phyloP scores from a whole-genome alignment of 1,140 invertebrate genomes.

The Cydia pomonella region DNA sequence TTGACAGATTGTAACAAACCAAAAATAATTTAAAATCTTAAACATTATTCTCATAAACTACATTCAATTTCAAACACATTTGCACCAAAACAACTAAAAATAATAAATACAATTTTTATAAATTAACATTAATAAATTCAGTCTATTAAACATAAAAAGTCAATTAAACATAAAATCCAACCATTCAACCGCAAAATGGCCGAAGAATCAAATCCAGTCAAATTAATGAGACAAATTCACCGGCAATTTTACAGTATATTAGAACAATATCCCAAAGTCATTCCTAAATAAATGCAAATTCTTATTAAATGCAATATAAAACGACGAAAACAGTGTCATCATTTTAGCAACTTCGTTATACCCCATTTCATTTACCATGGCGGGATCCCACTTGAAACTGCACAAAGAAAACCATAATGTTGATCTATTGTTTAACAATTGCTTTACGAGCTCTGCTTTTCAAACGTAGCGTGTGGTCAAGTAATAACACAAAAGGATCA shows the following conservation, averaged over 20 bases:
- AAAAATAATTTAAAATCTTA: conserved; percentile 18
- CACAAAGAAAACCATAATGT: no score
- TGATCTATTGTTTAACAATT: no score
- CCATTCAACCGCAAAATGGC: conserved; percentile 53
- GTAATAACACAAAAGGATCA: no score
- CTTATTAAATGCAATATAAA: conserved; percentile 7
- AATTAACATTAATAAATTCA: conserved; percentile 69
- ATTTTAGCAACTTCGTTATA: background rate
- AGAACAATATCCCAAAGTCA: conserved; percentile 36
- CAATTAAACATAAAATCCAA: conserved; percentile 15
- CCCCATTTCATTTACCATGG: no score
- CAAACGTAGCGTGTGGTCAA: no score
- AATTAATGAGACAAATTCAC: conserved; percentile 42
- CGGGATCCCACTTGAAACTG: no score
- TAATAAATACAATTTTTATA: conserved; percentile 38
- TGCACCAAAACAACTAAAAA: conserved; percentile 27
- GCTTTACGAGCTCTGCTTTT: no score
- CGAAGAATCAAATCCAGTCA: conserved; percentile 45
- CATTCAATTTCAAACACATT: conserved; percentile 31
- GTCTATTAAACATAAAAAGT: conserved; percentile 54
- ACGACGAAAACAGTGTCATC: background rate
- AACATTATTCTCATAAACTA: conserved; percentile 21
- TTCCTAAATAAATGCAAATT: conserved; percentile 34
- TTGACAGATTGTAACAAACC: conserved; percentile 20
- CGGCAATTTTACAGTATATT: conserved; percentile 59